Percentiles rank a stretch among this genome's conserved stretches.
These are phyloP conservation scores for Chelonus formosanus DNA, from an alignment of 2,888 invertebrate genomes.

Conservation along the genomic window DNA sequence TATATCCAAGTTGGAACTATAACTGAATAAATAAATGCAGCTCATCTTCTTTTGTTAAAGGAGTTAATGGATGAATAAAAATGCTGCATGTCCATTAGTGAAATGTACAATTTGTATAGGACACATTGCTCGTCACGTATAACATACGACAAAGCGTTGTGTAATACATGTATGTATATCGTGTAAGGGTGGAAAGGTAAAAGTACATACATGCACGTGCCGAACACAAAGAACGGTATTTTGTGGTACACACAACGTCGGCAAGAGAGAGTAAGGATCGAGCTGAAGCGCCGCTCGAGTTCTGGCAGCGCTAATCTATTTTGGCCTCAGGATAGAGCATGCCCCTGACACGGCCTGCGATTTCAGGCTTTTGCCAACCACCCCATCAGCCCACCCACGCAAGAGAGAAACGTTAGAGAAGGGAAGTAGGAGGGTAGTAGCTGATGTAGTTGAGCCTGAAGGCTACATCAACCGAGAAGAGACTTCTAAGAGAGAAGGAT, in stretches of 20 bases:
- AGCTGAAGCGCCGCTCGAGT: slow-evolving; percentile 31
- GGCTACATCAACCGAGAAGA: slow-evolving; percentile 18
- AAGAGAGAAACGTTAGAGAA: slow-evolving; percentile 26
- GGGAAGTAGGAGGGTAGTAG: slow-evolving; percentile 13
- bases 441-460: slow-evolving; percentile 20
- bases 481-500: slow-evolving; percentile 23
- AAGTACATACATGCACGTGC: slow-evolving; percentile 47
- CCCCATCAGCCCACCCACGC: slow-evolving; percentile 19
- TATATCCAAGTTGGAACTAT: too few relatives aligned
- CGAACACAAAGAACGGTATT: slow-evolving; percentile 48
- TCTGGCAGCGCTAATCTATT: slow-evolving; percentile 55
- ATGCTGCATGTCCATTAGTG: too few relatives aligned
- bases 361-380: slow-evolving; percentile 37
- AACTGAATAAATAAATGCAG: too few relatives aligned
- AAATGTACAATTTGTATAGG: too few relatives aligned
- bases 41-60: too few relatives aligned
- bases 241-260: slow-evolving; percentile 15
- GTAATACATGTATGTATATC: neutral
- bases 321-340: slow-evolving; percentile 54
- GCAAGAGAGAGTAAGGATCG: slow-evolving; percentile 27
- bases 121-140: too few relatives aligned
- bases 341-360: slow-evolving; percentile 52
- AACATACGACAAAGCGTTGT: too few relatives aligned
- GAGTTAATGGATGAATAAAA: too few relatives aligned
- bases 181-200: neutral